Percentiles rank a stretch among this genome's conserved stretches.
Evolutionary conservation across 2,113 vertebrate species (phyloP).

Genomic region (Melanostigma gelatinosum): DNA sequence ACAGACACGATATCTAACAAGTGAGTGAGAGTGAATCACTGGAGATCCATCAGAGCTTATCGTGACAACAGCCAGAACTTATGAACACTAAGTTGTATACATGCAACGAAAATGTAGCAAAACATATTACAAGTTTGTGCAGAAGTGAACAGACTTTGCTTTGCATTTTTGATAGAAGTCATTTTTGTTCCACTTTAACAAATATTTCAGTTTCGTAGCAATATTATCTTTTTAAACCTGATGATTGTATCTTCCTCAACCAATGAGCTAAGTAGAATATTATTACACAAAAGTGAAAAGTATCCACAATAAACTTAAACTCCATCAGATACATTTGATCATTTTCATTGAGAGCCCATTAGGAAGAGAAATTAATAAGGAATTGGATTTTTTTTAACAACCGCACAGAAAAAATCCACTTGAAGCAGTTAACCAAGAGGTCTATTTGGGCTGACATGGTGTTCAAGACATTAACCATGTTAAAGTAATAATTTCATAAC

Average conservation of each 20-base stretch:
- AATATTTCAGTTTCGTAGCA: background rate
- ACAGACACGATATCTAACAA: slow-evolving; percentile 67
- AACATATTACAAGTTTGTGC: background rate
- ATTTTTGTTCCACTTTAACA: background rate
- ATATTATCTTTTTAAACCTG: background rate
- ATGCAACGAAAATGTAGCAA: no score
- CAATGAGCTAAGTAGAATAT: background rate
- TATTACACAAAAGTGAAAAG: background rate
- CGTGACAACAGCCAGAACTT: background rate
- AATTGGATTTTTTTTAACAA: background rate
- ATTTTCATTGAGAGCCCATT: background rate
- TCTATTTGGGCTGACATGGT: background rate
- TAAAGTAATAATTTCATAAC: background rate
- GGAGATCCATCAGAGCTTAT: slow-evolving; percentile 10
- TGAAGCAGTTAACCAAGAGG: no score
- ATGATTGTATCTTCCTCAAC: background rate
- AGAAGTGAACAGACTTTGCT: background rate
- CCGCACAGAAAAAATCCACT: background rate
- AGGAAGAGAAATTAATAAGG: background rate
- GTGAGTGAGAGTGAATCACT: slow-evolving; percentile 42
- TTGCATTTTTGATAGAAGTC: background rate
- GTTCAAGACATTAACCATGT: background rate
- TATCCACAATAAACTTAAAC: background rate
- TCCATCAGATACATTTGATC: background rate
- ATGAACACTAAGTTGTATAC: background rate